Percentiles rank a stretch among this genome's conserved stretches.
Conservation (phyloP, 2,797 vertebrate genomes). For the Huso huso region DNA sequence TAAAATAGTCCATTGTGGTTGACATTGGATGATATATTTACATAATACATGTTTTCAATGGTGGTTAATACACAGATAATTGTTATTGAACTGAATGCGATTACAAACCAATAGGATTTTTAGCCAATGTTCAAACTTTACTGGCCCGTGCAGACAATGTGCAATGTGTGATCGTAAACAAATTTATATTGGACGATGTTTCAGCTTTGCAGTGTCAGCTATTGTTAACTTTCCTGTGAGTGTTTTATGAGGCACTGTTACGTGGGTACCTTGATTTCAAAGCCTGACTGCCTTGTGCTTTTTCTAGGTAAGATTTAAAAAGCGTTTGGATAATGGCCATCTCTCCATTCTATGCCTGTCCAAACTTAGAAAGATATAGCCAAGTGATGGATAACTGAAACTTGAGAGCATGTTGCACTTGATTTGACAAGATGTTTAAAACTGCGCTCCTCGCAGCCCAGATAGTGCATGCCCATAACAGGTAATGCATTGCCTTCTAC, state of each 20-base stretch:
- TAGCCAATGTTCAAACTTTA: too few species aligned
- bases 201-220: conserved; percentile 13
- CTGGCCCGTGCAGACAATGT: not conserved
- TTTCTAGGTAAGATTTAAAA: conserved; percentile 21
- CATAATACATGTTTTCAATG: too few species aligned
- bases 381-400: conserved; percentile 17
- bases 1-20: too few species aligned
- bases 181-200: conserved; percentile 20
- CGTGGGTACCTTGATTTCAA: conserved; percentile 23
- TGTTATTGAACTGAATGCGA: too few species aligned
- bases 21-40: too few species aligned
- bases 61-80: too few species aligned
- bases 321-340: conserved; percentile 22
- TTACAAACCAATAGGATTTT: too few species aligned
- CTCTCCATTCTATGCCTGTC: conserved; percentile 8
- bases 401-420: conserved; percentile 22
- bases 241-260: conserved; percentile 34
- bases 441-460: conserved; percentile 8
- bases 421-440: conserved; percentile 30
- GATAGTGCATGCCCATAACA: conserved; percentile 28
- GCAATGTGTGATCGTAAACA: conserved; percentile 15
- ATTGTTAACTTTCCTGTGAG: conserved; percentile 11
- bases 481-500: conserved; percentile 5
- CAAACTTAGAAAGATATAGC: conserved; percentile 21
- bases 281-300: conserved; percentile 16